Percentiles rank a stretch among this genome's conserved stretches.
Conservation (phyloP, 2,113 vertebrate genomes). For the Saguinus midas region DNA sequence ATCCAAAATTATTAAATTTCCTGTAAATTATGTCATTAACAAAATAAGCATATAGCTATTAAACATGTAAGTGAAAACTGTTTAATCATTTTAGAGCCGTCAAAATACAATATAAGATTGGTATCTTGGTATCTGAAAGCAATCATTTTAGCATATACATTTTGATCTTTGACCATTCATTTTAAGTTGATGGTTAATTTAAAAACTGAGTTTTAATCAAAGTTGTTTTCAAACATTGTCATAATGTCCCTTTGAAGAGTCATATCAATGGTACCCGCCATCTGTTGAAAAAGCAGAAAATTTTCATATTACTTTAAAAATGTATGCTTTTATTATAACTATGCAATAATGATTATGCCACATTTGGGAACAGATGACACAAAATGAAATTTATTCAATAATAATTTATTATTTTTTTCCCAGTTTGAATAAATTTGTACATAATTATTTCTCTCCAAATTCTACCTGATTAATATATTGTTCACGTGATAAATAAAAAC, state of each 20-base stretch:
- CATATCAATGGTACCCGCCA: slow-evolving; percentile 89
- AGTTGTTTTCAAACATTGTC: slow-evolving; percentile 92
- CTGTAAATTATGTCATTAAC: slow-evolving; percentile 40
- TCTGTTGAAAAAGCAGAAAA: slow-evolving; percentile 83
- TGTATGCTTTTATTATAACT: slow-evolving; percentile 19
- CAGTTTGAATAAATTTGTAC: not conserved
- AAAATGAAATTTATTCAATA: slow-evolving; percentile 45
- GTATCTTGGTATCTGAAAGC: slow-evolving; percentile 53
- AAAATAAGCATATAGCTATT: slow-evolving; percentile 65
- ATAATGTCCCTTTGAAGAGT: slow-evolving; percentile 92
- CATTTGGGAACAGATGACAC: not conserved
- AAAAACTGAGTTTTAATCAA: slow-evolving; percentile 82
- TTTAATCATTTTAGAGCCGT: slow-evolving; percentile 70
- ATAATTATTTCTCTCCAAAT: slow-evolving; percentile 40
- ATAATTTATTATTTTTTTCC: too few species aligned
- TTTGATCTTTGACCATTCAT: slow-evolving; percentile 51
- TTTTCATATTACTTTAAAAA: slow-evolving; percentile 1
- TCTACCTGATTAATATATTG: not conserved
- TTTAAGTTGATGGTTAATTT: slow-evolving; percentile 52
- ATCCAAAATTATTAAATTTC: slow-evolving; percentile 55
- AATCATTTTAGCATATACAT: slow-evolving; percentile 52
- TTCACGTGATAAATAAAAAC: slow-evolving; percentile 26
- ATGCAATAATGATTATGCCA: slow-evolving; percentile 21
- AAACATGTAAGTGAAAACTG: slow-evolving; percentile 66
- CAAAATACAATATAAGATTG: slow-evolving; percentile 70